Evolutionary conservation across 1,140 invertebrate species (phyloP).

Genomic region (Harlomillsia oculata): DNA sequence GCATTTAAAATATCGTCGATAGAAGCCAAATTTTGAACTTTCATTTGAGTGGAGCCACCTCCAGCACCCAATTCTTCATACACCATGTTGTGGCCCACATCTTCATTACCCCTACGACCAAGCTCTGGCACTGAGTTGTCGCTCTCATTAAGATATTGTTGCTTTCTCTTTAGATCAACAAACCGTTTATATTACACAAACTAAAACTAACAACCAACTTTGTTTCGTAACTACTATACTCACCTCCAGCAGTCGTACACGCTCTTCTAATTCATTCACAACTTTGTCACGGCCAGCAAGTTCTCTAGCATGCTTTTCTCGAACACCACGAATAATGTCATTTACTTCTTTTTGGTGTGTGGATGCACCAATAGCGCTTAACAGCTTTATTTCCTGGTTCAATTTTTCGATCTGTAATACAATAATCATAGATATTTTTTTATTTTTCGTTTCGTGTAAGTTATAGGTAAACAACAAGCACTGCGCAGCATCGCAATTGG

Average conservation of each 20-base stretch:
- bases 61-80: too few species aligned
- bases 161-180: too few species aligned
- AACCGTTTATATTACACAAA: background rate
- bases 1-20: too few species aligned
- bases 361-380: constrained; percentile 25
- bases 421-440: background rate
- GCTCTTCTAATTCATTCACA: constrained; percentile 21
- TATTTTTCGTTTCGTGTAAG: background rate
- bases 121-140: too few species aligned
- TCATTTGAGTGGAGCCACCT: too few species aligned
- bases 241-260: constrained; percentile 23
- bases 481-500: background rate
- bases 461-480: background rate
- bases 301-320: constrained; percentile 27
- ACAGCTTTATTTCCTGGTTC: constrained; percentile 20
- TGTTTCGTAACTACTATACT: background rate
- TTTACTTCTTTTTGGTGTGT: constrained; percentile 23
- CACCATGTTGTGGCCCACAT: too few species aligned
- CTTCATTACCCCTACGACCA: too few species aligned
- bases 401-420: constrained; percentile 20
- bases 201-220: background rate
- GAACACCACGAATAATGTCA: constrained; percentile 21
- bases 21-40: too few species aligned
- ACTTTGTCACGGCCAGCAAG: constrained; percentile 8
- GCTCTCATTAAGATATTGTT: too few species aligned